Evolutionary conservation across 1,140 invertebrate genomes (phyloP).

Genomic region (Magallana angulata): DNA sequence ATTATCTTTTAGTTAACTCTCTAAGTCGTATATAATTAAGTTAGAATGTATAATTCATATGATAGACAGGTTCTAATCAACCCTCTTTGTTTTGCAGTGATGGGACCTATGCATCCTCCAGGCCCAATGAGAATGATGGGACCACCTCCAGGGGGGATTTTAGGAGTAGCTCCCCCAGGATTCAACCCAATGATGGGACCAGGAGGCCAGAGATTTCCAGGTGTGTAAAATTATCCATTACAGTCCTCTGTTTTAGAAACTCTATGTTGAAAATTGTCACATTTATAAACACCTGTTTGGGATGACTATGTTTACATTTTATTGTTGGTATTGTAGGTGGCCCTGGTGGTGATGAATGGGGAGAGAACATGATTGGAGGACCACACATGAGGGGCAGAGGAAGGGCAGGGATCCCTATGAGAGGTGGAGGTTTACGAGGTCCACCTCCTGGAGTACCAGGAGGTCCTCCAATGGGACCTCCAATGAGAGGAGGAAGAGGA

Average conservation of each 20-base stretch:
- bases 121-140: conserved; percentile 49
- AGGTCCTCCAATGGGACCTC: conserved; percentile 40
- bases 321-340: not conserved
- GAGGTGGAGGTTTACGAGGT: conserved; percentile 51
- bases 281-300: too few species aligned
- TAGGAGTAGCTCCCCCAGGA: conserved; percentile 69
- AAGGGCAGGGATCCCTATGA: conserved; percentile 54
- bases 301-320: too few species aligned
- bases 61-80: too few species aligned
- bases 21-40: too few species aligned
- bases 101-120: conserved; percentile 26
- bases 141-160: conserved; percentile 46
- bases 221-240: not conserved
- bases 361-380: conserved; percentile 60
- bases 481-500: conserved; percentile 57
- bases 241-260: too few species aligned
- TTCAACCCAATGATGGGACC: conserved; percentile 57
- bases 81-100: not conserved
- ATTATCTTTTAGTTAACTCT: not conserved
- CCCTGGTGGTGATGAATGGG: conserved; percentile 50
- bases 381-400: conserved; percentile 47
- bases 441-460: conserved; percentile 39
- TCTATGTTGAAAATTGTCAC: too few species aligned
- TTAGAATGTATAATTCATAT: too few species aligned
- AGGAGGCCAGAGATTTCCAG: conserved; percentile 49